Percentiles rank a stretch among this genome's conserved stretches.
Evolutionary conservation across 2,113 vertebrate genomes (phyloP).

Genomic region (Scytalopus superciliaris): DNA sequence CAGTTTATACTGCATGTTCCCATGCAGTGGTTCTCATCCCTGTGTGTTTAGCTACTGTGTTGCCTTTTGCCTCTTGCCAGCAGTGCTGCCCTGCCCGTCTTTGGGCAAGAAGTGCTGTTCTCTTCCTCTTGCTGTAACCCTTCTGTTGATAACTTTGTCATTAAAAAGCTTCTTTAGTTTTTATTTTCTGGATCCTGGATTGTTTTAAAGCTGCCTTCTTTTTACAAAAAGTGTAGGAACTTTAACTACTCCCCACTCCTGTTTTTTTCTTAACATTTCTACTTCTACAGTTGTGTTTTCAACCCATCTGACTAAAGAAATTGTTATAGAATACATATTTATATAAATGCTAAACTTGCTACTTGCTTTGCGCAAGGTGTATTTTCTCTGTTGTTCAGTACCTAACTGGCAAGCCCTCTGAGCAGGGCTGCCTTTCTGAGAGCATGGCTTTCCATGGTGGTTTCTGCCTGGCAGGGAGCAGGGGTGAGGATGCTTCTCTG

Average conservation of each 20-base stretch:
- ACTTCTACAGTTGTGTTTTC: background rate
- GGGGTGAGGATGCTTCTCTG: background rate
- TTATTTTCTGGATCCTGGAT: background rate
- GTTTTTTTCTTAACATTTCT: background rate
- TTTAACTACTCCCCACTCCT: background rate
- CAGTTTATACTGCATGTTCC: background rate
- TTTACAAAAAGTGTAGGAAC: background rate
- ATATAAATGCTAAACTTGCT: background rate
- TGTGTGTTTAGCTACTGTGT: accelerated
- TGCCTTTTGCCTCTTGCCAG: background rate
- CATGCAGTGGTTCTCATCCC: background rate
- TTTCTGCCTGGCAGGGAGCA: background rate
- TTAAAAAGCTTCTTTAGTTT: background rate
- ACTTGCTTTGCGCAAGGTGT: background rate
- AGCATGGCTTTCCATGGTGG: accelerated
- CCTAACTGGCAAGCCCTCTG: background rate
- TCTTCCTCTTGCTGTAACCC: background rate
- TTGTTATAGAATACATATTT: background rate
- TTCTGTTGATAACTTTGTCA: background rate
- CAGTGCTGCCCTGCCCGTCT: accelerated
- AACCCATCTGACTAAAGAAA: background rate
- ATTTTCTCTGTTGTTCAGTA: background rate
- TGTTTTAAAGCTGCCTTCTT: background rate
- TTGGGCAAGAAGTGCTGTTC: background rate
- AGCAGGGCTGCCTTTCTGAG: background rate